A percentile compares a stretch with the other conserved stretches of the same genome.
phyloP scores from a whole-genome alignment of 2,113 vertebrate species.

The Rhodinocichla rosea region DNA sequence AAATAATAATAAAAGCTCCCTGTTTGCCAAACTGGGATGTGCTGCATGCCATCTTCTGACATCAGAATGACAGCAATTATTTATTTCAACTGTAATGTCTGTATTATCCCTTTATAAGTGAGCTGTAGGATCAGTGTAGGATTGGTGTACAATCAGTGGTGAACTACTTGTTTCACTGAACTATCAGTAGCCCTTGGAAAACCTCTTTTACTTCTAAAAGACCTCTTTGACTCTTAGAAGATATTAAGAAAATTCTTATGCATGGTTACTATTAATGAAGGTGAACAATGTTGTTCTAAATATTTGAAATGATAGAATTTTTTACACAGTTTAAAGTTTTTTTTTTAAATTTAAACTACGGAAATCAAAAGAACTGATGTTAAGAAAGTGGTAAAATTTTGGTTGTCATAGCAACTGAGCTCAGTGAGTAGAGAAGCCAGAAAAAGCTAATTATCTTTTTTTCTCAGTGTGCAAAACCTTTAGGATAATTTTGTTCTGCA shows the following conservation, averaged over 20 bases:
- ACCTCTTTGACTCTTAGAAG: background rate
- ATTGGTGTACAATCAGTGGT: background rate
- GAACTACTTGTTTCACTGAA: background rate
- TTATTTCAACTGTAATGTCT: background rate
- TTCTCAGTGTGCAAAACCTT: background rate
- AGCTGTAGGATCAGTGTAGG: background rate
- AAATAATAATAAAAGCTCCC: background rate
- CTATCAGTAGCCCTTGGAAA: background rate
- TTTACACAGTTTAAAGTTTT: background rate
- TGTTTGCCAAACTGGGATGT: background rate
- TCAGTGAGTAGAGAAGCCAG: background rate
- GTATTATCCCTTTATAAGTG: background rate
- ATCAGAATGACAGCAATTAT: background rate
- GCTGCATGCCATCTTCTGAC: background rate
- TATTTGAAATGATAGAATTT: background rate
- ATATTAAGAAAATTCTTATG: background rate
- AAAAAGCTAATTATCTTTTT: background rate
- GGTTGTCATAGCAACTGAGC: slow-evolving; percentile 29
- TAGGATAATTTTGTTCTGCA: background rate
- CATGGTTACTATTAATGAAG: background rate
- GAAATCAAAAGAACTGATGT: background rate
- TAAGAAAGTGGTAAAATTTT: background rate
- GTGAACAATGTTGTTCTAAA: background rate
- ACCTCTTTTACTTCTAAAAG: background rate
- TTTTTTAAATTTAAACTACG: background rate